Evolutionary conservation across 2,888 invertebrate species (phyloP).

Genomic region (Cryptocephalus moraei): DNA sequence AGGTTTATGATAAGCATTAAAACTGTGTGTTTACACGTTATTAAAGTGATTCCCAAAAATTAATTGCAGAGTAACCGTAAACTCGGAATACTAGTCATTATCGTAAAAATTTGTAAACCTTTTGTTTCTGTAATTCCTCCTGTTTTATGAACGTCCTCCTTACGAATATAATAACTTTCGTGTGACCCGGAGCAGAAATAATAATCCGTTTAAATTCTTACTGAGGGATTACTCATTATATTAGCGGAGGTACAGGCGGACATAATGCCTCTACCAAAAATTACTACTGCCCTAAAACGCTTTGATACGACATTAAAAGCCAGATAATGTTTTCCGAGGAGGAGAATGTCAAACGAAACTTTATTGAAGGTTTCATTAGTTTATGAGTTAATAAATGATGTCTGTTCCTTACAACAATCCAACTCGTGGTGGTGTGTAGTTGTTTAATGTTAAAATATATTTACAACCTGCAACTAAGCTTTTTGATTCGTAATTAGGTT

Average conservation of each 20-base stretch:
- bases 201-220: conserved; percentile 18
- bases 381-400: no score
- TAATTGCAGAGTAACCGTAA: conserved; percentile 9
- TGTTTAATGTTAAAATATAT: no score
- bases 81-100: conserved; percentile 5
- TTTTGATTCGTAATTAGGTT: no score
- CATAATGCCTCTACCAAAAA: conserved; percentile 3
- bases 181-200: conserved; percentile 12
- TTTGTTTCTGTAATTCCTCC: conserved; percentile 27
- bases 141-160: conserved; percentile 21
- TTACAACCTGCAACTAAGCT: no score
- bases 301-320: conserved; percentile 3
- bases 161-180: conserved; percentile 13
- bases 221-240: conserved; percentile 5
- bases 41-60: conserved; percentile 14
- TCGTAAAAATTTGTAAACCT: conserved; percentile 10
- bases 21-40: no score
- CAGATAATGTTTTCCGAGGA: conserved; percentile 1
- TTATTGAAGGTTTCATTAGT: no score
- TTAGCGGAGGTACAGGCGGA: conserved; percentile 3
- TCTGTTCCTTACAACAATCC: no score
- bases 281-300: conserved; percentile 5
- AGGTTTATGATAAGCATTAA: no score
- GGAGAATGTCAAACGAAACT: not conserved
- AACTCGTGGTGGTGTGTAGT: no score